phyloP scores from a whole-genome alignment of 2,113 vertebrate species.

The Onychorhynchus coronatus region DNA sequence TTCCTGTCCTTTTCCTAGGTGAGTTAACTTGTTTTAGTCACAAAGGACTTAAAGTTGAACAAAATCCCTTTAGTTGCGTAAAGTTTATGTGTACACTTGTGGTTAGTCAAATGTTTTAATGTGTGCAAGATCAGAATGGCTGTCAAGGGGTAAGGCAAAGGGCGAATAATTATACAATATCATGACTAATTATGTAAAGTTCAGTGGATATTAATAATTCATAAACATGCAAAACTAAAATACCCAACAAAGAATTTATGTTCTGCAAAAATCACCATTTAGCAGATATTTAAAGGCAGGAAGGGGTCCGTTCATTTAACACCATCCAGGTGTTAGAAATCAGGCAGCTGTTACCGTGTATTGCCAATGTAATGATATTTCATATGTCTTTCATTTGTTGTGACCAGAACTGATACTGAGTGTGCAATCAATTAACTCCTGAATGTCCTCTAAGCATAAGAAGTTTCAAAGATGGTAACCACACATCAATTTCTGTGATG shows the following conservation, averaged over 20 bases:
- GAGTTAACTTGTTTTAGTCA: neutral
- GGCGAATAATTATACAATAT: neutral
- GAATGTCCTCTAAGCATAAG: neutral
- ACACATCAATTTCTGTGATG: neutral
- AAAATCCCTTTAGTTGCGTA: neutral
- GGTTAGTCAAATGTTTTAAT: neutral
- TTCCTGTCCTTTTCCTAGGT: neutral
- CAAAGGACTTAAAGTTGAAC: neutral
- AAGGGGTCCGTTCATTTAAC: neutral
- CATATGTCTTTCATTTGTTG: neutral
- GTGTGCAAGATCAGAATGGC: neutral
- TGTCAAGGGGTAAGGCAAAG: neutral
- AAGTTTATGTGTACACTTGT: neutral
- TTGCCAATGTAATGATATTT: neutral
- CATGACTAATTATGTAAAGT: neutral
- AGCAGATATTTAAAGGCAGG: neutral
- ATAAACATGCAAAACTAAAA: neutral
- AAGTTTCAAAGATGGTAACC: neutral
- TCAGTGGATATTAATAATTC: conserved; percentile 1
- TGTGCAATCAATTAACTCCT: neutral
- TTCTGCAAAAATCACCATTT: neutral
- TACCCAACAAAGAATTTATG: neutral
- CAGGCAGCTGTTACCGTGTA: neutral
- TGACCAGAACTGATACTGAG: neutral
- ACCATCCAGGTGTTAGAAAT: neutral